Percentiles rank a stretch among this genome's conserved stretches.
Evolutionary conservation across 2,888 invertebrate species (phyloP).

Genomic region (Rutpela maculata): DNA sequence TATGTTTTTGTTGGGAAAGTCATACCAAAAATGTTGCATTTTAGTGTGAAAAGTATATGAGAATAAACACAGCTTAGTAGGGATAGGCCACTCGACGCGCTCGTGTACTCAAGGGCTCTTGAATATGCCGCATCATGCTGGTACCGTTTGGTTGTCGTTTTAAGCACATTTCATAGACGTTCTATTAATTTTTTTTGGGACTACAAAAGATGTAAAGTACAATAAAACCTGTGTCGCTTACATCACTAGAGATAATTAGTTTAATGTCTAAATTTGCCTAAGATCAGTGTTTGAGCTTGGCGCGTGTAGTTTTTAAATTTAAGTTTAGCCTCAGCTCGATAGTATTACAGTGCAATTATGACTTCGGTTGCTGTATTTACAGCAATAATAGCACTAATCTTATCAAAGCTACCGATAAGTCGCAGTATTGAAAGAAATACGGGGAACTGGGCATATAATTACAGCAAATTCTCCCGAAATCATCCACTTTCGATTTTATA

Average conservation of each 20-base stretch:
- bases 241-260: conserved; percentile 2
- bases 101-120: conserved; percentile 64
- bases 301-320: no score
- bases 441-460: no score
- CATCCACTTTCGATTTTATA: no score
- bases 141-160: conserved; percentile 48
- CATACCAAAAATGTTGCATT: conserved; percentile 37
- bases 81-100: conserved; percentile 64
- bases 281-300: no score
- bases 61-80: conserved; percentile 67
- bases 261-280: background rate
- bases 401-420: no score
- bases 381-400: no score
- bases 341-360: no score
- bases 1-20: conserved; percentile 1
- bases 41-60: conserved; percentile 50
- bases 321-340: no score
- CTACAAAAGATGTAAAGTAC: background rate
- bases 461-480: no score
- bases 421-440: no score
- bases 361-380: no score
- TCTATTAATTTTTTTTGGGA: conserved; percentile 19
- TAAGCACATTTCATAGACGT: conserved; percentile 33
- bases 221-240: background rate
- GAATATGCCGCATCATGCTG: conserved; percentile 63